These are phyloP conservation scores for Solen grandis DNA, from an alignment of 1,140 invertebrate genomes.

Conservation along the genomic window DNA sequence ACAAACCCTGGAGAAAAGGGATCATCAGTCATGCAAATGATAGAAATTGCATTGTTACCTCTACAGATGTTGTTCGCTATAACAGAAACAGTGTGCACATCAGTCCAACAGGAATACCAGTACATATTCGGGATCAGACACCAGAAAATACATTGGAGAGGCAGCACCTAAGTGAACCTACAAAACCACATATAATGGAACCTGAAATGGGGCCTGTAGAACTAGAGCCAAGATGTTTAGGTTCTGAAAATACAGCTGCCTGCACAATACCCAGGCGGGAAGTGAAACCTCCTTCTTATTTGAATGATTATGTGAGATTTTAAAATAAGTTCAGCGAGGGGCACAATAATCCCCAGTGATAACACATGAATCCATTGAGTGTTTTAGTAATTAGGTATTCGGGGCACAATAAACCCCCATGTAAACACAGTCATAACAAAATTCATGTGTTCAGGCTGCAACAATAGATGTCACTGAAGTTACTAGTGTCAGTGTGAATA, in stretches of 20 bases:
- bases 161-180: not conserved
- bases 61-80: not conserved
- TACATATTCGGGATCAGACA: not conserved
- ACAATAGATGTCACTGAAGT: too few relatives aligned
- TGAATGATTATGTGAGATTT: not conserved
- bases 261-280: not conserved
- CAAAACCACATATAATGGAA: not conserved
- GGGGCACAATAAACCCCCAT: too few relatives aligned
- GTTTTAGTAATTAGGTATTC: too few relatives aligned
- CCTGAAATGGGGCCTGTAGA: not conserved
- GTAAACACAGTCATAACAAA: too few relatives aligned
- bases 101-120: not conserved
- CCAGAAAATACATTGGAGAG: not conserved
- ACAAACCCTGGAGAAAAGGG: conserved; percentile 25
- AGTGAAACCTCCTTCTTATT: not conserved
- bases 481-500: too few relatives aligned
- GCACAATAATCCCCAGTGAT: too few relatives aligned
- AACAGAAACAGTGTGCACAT: conserved; percentile 30
- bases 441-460: too few relatives aligned
- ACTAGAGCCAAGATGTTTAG: too few relatives aligned
- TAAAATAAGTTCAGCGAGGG: not conserved
- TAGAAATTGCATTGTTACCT: not conserved
- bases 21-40: not conserved
- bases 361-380: too few relatives aligned
- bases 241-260: too few relatives aligned